These are phyloP conservation scores for Panulirus ornatus DNA, from an alignment of 1,140 invertebrate species.

Conservation along the genomic window DNA sequence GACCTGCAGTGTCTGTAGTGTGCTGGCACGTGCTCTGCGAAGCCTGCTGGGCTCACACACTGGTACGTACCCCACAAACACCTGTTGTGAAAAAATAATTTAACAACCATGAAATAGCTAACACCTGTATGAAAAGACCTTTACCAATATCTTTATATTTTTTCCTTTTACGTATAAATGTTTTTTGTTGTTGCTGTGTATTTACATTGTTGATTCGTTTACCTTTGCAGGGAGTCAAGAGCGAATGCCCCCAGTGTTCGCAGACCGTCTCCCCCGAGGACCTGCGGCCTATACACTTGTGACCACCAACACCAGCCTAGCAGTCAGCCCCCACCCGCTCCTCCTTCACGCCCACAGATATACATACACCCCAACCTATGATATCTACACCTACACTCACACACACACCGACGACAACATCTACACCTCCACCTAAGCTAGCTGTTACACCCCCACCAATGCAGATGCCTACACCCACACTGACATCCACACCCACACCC, in stretches of 20 bases:
- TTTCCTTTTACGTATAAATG: too few species aligned
- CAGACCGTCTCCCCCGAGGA: conserved; percentile 94
- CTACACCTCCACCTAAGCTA: neutral
- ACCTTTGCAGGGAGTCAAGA: conserved; percentile 86
- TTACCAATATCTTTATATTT: too few species aligned
- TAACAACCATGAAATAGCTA: too few species aligned
- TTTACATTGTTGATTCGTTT: too few species aligned
- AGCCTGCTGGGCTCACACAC: conserved; percentile 78
- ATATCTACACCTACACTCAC: neutral
- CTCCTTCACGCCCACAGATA: neutral
- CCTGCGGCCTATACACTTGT: conserved; percentile 93
- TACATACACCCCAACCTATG: too few species aligned
- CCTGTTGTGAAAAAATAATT: neutral
- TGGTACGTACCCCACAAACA: conserved; percentile 45
- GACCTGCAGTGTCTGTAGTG: conserved; percentile 79
- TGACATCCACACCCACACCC: neutral
- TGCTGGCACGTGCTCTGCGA: conserved; percentile 82
- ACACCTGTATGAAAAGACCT: too few species aligned
- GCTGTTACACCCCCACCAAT: neutral
- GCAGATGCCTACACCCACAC: neutral
- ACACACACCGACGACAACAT: neutral
- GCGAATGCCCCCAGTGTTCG: conserved; percentile 96
- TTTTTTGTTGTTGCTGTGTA: too few species aligned
- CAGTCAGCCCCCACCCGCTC: conserved; percentile 14
- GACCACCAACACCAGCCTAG: conserved; percentile 77